phyloP scores from a whole-genome alignment of 2,797 vertebrate species.

The Discoglossus pictus region DNA sequence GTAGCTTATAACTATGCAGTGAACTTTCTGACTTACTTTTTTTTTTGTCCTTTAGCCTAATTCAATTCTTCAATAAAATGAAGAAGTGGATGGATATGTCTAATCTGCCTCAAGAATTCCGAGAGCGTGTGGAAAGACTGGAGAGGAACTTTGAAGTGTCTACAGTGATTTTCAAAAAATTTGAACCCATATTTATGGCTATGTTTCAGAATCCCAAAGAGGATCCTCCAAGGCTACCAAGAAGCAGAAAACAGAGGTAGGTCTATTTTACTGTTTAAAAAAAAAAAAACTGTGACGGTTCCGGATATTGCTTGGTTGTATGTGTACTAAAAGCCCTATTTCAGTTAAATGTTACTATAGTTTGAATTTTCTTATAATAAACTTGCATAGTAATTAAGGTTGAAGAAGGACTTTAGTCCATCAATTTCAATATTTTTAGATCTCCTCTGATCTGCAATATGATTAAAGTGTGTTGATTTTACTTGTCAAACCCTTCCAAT shows the following conservation, averaged over 20 bases:
- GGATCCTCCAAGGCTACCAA: slow-evolving; percentile 78
- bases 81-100: slow-evolving; percentile 98
- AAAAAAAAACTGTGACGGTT: too few species aligned
- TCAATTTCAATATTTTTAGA: too few species aligned
- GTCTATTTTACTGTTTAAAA: not conserved
- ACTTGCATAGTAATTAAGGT: too few species aligned
- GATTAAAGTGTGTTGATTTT: too few species aligned
- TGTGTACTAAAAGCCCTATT: too few species aligned
- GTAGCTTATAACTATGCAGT: too few species aligned
- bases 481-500: too few species aligned
- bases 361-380: too few species aligned
- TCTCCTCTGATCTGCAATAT: too few species aligned
- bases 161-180: slow-evolving; percentile 95
- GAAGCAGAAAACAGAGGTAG: slow-evolving; percentile 92
- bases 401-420: too few species aligned
- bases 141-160: slow-evolving; percentile 98
- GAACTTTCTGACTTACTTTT: slow-evolving; percentile 40
- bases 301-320: too few species aligned
- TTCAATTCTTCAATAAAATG: slow-evolving; percentile 99
- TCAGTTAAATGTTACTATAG: too few species aligned
- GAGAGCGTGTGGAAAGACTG: slow-evolving; percentile 83
- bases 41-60: slow-evolving; percentile 72
- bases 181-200: slow-evolving; percentile 93
- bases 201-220: slow-evolving; percentile 90
- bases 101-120: slow-evolving; percentile 85